Evolutionary conservation across 2,113 vertebrate genomes (phyloP).

Genomic region (Aphelocoma coerulescens): DNA sequence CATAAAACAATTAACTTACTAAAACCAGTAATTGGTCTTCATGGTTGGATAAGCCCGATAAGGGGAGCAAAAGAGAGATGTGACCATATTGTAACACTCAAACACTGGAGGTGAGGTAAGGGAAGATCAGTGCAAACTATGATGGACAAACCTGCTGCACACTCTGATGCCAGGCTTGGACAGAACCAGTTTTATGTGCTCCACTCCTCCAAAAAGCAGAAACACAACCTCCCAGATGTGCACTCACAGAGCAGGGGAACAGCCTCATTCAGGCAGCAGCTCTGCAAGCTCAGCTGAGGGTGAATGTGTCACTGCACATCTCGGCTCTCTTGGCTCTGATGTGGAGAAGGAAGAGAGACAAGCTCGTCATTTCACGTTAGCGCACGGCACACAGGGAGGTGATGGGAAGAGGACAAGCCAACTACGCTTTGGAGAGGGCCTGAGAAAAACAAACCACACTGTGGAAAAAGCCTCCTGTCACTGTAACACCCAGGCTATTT

Average conservation of each 20-base stretch:
- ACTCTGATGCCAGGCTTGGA: not conserved
- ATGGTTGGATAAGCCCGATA: not conserved
- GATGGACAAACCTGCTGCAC: not conserved
- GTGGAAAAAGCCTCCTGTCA: not conserved
- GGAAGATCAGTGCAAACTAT: not conserved
- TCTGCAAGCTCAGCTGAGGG: not conserved
- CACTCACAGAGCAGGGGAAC: not conserved
- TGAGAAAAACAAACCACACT: not conserved
- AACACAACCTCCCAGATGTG: not conserved
- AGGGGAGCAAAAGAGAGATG: not conserved
- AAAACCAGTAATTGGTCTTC: conserved; percentile 15
- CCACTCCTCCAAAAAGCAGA: not conserved
- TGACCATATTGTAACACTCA: not conserved
- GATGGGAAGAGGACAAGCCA: conserved; percentile 2
- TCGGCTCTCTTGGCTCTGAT: not conserved
- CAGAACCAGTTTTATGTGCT: not conserved
- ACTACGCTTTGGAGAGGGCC: not conserved
- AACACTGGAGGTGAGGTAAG: not conserved
- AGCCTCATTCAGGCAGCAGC: not conserved
- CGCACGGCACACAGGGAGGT: not conserved
- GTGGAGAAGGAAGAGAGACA: conserved; percentile 42
- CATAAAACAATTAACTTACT: conserved; percentile 22
- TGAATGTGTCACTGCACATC: conserved; percentile 29
- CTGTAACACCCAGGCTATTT: not conserved
- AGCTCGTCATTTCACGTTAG: conserved; percentile 38